Percentiles rank a stretch among this genome's conserved stretches.
phyloP scores from a whole-genome alignment of 2,797 vertebrate genomes.

The Limnodromus scolopaceus region DNA sequence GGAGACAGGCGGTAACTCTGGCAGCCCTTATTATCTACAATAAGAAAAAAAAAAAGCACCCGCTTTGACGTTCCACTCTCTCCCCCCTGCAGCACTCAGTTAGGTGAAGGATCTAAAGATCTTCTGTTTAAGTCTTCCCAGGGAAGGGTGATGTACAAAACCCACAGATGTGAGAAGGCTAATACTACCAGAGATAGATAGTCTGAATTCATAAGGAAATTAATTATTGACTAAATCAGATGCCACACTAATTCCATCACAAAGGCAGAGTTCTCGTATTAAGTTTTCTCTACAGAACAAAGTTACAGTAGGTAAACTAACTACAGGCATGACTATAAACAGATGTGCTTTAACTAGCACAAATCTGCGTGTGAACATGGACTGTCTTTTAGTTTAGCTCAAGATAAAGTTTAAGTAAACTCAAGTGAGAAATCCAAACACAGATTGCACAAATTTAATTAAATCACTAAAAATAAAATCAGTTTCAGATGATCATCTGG shows the following conservation, averaged over 20 bases:
- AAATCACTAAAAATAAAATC: slow-evolving; percentile 25
- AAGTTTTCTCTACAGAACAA: background rate
- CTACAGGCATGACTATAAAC: background rate
- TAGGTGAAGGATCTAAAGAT: background rate
- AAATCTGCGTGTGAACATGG: background rate
- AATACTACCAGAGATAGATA: background rate
- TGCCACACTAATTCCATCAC: background rate
- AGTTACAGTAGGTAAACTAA: background rate
- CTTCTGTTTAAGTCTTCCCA: background rate
- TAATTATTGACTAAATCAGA: background rate
- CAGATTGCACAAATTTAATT: background rate
- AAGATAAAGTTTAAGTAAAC: background rate
- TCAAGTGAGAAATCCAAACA: background rate
- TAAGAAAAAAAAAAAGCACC: background rate
- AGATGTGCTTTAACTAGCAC: background rate
- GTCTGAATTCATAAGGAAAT: background rate
- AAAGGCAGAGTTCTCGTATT: background rate
- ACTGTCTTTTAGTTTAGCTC: background rate
- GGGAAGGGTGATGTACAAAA: background rate
- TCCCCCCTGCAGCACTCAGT: background rate
- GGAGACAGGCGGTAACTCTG: background rate
- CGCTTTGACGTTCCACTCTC: background rate
- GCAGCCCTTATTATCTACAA: background rate
- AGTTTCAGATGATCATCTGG: background rate
- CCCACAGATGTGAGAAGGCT: background rate